Evolutionary conservation across 2,113 vertebrate genomes (phyloP), one percentile per base, ranked within the genome.

Genomic region (Epinephelus moara): DNA sequence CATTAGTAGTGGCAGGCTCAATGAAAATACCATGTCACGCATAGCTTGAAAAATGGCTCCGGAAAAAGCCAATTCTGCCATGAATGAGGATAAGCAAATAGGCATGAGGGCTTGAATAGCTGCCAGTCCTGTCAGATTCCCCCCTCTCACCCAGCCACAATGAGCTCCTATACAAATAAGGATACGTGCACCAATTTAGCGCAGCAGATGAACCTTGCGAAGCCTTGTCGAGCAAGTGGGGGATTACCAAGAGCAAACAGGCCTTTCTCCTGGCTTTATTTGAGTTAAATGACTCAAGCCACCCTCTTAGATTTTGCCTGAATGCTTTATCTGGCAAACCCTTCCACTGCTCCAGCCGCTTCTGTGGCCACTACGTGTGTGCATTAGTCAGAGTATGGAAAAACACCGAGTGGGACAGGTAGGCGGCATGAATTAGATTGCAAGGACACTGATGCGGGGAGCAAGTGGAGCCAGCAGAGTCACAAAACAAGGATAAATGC

Each of bases 21-120:
- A 89, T 90, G 85, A 93, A 93, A 91, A 90, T 85, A 94, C 85
- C 23, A 60, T 89, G 91, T 92, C 86, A 88, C 70, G 85, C 87
- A 73, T 91, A 81, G 88, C 88, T 85, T 89, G 92, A 93, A 88
- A 92, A 93, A 93, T 83, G 85, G 85, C 90, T 90, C 88, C 42
- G 86, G 85, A 94, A 91, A 94, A 93, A 90, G 92, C 88, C 91
- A 92, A 93, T 92, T 92, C 88, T 91, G 91, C 92, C 87, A 83
- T 92, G 92, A 94, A 94, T 92, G 91, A 92, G 93, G 91, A 92
- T 94, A 93, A 94, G 91, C 91, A 94, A 95, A 94, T 94, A 94
- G 88, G 92, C 92, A 93, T 88, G 92, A 94, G 90, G 72, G 88
- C 87, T 93, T 94, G 93, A 94, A 93, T 92, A 67, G 85, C 91